Conservation (phyloP, 2,888 invertebrate species). For the Oxytorus armatus region DNA sequence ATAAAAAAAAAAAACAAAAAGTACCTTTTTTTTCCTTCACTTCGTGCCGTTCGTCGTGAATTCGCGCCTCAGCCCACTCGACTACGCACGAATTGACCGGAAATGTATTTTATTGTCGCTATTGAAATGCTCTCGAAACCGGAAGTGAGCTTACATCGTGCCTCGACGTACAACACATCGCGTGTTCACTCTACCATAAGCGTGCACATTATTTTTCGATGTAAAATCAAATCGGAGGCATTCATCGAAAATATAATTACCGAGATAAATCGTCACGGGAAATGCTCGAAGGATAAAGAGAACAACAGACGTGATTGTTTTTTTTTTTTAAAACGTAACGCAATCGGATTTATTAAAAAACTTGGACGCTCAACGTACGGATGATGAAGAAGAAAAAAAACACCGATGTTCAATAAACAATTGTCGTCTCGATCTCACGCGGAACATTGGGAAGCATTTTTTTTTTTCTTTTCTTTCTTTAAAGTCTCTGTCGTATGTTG, state of each 20-base stretch:
- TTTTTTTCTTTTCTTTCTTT: not conserved
- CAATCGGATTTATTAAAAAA: conserved; percentile 58
- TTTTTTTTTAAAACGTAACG: conserved; percentile 46
- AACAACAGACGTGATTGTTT: not conserved
- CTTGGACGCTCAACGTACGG: conserved; percentile 55
- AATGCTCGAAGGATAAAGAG: not conserved
- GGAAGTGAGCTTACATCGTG: conserved; percentile 14
- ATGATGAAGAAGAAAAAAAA: no score
- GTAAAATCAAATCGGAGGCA: no score
- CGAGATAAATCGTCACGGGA: not conserved
- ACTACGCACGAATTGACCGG: no score
- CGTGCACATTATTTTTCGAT: no score
- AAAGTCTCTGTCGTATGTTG: not conserved
- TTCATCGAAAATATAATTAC: not conserved
- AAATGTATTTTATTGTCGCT: conserved; percentile 33
- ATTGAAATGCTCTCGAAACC: conserved; percentile 19
- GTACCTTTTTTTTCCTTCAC: no score
- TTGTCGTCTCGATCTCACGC: conserved; percentile 13
- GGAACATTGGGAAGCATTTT: conserved; percentile 33
- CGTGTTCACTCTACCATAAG: conserved; percentile 30
- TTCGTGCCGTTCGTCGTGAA: no score
- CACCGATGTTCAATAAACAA: not conserved
- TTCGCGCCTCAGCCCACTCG: no score
- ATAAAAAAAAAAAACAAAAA: no score
- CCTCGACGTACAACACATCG: no score